Conservation (phyloP, 2,888 invertebrate genomes). For the Phrixothrix hirtus region DNA sequence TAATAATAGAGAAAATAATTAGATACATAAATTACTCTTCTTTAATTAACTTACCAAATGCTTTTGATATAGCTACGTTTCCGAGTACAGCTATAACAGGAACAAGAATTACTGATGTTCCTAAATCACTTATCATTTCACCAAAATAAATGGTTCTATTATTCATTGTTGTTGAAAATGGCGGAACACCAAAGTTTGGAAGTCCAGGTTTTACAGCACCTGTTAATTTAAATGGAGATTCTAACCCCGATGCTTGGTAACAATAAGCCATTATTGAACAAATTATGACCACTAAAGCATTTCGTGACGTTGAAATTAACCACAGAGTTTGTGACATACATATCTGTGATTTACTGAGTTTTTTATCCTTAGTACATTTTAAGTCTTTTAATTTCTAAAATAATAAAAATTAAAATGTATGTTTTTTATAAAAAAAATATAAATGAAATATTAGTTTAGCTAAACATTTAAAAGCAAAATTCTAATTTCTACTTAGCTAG, state of each 20-base stretch:
- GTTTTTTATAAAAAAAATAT: too few relatives aligned
- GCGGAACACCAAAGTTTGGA: conserved; percentile 69
- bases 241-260: conserved; percentile 58
- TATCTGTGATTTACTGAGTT: conserved; percentile 54
- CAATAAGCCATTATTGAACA: conserved; percentile 71
- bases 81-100: conserved; percentile 90
- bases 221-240: conserved; percentile 73
- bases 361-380: conserved; percentile 55
- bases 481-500: too few relatives aligned
- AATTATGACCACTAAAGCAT: conserved; percentile 78
- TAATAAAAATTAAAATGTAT: too few relatives aligned
- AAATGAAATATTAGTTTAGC: too few relatives aligned
- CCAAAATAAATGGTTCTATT: conserved; percentile 65
- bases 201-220: conserved; percentile 76
- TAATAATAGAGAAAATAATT: too few relatives aligned
- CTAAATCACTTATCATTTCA: conserved; percentile 78
- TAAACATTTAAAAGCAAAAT: too few relatives aligned
- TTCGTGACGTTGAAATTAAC: conserved; percentile 80
- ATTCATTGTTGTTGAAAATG: conserved; percentile 67
- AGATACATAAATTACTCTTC: too few relatives aligned
- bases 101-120: conserved; percentile 82
- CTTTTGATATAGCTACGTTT: conserved; percentile 94
- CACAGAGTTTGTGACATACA: conserved; percentile 67
- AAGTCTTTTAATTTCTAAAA: conserved; percentile 79
- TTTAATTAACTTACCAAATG: conserved; percentile 82